These are phyloP conservation scores for Argynnis bischoffii DNA, from an alignment of 2,888 invertebrate genomes.

Conservation along the genomic window DNA sequence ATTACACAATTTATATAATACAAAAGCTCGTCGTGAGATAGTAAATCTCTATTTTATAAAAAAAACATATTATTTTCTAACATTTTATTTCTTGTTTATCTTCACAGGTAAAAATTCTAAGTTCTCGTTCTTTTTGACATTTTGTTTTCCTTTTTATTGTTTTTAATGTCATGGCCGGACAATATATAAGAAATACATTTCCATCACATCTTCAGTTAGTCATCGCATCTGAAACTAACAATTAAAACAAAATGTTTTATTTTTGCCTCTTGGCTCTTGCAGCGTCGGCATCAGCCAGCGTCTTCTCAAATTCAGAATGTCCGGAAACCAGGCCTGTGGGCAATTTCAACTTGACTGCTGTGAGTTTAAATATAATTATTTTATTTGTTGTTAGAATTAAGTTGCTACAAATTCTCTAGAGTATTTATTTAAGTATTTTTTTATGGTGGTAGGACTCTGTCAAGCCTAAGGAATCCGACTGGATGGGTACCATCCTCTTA, in stretches of 20 bases:
- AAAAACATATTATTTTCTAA: too few relatives aligned
- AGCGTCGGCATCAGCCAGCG: conserved; percentile 56
- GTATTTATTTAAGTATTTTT: too few relatives aligned
- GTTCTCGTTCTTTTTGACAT: neutral
- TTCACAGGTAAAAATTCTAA: too few relatives aligned
- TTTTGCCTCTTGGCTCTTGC: conserved; percentile 54
- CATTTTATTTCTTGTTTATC: too few relatives aligned
- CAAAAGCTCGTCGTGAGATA: too few relatives aligned
- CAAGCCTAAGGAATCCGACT: too few relatives aligned
- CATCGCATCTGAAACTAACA: conserved; percentile 9
- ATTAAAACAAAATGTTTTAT: conserved; percentile 52
- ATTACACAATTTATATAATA: too few relatives aligned
- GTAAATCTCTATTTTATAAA: too few relatives aligned
- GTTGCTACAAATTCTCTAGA: too few relatives aligned
- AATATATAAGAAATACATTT: neutral
- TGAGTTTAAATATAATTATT: conserved; percentile 34
- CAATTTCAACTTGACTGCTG: conserved; percentile 61
- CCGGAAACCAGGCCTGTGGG: conserved; percentile 61
- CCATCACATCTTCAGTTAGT: conserved; percentile 46
- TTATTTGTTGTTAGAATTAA: too few relatives aligned
- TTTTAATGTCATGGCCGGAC: neutral
- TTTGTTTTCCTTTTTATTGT: neutral
- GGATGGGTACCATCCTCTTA: too few relatives aligned
- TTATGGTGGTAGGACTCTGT: too few relatives aligned
- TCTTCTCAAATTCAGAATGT: conserved; percentile 59